Percentiles rank a stretch among this genome's conserved stretches.
These are phyloP conservation scores for Nebria brevicollis DNA, from an alignment of 2,888 invertebrate genomes.

Conservation along the genomic window DNA sequence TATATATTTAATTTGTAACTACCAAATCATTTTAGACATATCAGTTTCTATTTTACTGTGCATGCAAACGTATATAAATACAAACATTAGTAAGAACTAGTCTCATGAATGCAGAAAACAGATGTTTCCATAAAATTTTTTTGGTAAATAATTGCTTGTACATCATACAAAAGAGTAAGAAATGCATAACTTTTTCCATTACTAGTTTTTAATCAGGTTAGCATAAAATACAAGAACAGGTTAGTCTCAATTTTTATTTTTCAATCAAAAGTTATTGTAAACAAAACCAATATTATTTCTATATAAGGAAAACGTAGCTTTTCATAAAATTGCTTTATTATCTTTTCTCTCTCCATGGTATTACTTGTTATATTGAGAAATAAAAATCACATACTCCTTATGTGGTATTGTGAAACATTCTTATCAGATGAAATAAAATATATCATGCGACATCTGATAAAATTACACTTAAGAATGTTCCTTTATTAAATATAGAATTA, in stretches of 20 bases:
- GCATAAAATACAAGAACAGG: background rate
- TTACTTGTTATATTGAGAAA: background rate
- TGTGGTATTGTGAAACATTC: background rate
- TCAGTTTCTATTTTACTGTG: too few species aligned
- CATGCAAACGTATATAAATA: too few species aligned
- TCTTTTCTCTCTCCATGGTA: background rate
- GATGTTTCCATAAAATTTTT: too few species aligned
- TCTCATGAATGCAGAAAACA: too few species aligned
- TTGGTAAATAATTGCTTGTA: too few species aligned
- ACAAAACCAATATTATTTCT: background rate
- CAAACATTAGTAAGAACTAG: too few species aligned
- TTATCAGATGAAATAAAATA: conserved; percentile 2
- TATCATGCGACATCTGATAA: background rate
- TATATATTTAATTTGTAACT: too few species aligned
- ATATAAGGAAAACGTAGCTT: background rate
- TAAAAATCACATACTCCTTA: background rate
- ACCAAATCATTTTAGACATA: too few species aligned
- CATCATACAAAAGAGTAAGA: background rate
- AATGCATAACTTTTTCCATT: background rate
- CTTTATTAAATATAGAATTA: conserved; percentile 34
- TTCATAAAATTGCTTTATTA: background rate
- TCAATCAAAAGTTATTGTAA: background rate
- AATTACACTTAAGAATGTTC: conserved; percentile 3
- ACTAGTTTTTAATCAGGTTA: background rate
- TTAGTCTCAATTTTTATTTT: background rate